Conservation (phyloP, 1,140 invertebrate genomes). For the Drosophila kanapiae region DNA sequence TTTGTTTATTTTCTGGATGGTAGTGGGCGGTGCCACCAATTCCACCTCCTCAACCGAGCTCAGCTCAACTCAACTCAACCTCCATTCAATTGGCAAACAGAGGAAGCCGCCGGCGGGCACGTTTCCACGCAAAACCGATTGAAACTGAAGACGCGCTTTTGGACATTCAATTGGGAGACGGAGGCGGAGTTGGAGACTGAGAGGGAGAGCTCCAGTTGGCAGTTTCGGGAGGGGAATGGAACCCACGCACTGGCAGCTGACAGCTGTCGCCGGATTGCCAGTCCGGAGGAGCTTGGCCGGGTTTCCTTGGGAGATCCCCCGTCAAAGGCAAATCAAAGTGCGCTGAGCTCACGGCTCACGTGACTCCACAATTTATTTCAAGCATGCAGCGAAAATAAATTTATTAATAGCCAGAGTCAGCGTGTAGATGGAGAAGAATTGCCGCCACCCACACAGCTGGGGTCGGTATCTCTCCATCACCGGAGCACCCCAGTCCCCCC, state of each 20-base stretch:
- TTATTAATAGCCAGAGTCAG: conserved; percentile 74
- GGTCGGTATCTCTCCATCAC: conserved; percentile 30
- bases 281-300: conserved; percentile 8
- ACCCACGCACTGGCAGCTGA: conserved; percentile 56
- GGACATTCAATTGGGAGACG: conserved; percentile 65
- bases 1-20: conserved; percentile 31
- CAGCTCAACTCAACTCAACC: conserved; percentile 15
- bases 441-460: conserved; percentile 71
- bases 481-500: conserved; percentile 1
- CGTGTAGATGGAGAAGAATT: conserved; percentile 53
- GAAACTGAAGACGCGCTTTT: conserved; percentile 68
- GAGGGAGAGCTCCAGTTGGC: conserved; percentile 5
- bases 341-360: conserved; percentile 53
- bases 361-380: conserved; percentile 80
- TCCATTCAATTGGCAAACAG: conserved; percentile 70
- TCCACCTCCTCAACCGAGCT: conserved; percentile 8
- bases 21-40: conserved; percentile 33
- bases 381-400: conserved; percentile 76
- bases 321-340: conserved; percentile 75
- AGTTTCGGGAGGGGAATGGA: neutral
- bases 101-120: conserved; percentile 54
- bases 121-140: conserved; percentile 59
- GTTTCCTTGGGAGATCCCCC: conserved; percentile 10
- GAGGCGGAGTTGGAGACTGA: neutral
- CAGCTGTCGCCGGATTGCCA: conserved; percentile 71